These are phyloP conservation scores for Alosa sapidissima DNA, from an alignment of 2,797 vertebrate genomes.

Conservation along the genomic window DNA sequence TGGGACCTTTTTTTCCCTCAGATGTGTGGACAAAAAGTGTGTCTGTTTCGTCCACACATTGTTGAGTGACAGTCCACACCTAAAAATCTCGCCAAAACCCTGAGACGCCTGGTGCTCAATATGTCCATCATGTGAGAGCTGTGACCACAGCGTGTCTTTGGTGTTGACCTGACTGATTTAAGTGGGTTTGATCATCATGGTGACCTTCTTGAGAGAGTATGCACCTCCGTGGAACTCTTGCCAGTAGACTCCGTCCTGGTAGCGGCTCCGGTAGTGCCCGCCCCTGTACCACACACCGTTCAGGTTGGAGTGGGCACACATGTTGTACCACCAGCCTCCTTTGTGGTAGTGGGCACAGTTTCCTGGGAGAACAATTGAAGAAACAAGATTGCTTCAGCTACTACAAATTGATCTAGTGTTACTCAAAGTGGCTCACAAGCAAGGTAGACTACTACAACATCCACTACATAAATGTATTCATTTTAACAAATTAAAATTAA, in stretches of 20 bases:
- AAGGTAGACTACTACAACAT: no score
- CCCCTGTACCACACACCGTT: constrained; percentile 91
- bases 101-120: neutral
- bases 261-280: constrained; percentile 87
- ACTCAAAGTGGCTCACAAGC: no score
- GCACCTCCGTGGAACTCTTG: constrained; percentile 88
- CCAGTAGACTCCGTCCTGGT: constrained; percentile 92
- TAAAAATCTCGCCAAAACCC: neutral
- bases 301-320: constrained; percentile 91
- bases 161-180: constrained; percentile 37
- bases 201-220: constrained; percentile 85
- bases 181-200: constrained; percentile 84
- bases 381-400: neutral
- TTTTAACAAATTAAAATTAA: no score
- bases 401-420: neutral
- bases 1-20: neutral
- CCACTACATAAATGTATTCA: no score
- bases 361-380: constrained; percentile 64
- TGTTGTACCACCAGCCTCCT: constrained; percentile 94
- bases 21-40: neutral
- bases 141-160: neutral
- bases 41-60: neutral
- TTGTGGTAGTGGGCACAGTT: constrained; percentile 92
- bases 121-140: neutral
- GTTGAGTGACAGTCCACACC: neutral